Conservation (phyloP, 2,113 vertebrate species). For the Lucifuga dentata region DNA sequence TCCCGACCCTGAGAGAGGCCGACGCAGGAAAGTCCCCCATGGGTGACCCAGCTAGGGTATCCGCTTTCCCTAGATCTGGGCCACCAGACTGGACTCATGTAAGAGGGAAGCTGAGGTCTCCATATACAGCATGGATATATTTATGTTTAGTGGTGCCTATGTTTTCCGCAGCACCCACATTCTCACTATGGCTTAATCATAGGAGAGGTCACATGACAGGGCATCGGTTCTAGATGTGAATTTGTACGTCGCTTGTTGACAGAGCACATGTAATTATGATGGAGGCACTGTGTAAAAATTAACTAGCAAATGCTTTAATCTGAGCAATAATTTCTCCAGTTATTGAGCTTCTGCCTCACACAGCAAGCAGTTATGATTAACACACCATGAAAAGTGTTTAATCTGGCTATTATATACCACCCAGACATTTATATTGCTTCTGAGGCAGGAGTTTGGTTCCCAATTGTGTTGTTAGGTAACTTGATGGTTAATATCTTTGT, state of each 20-base stretch:
- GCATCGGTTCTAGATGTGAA: constrained; percentile 35
- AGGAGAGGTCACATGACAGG: constrained; percentile 40
- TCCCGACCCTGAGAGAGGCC: constrained; percentile 52
- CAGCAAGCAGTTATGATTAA: not conserved
- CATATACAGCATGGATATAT: constrained; percentile 67
- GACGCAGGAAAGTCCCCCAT: constrained; percentile 75
- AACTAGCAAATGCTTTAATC: too few species aligned
- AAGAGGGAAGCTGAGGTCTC: constrained; percentile 29
- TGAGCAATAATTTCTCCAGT: too few species aligned
- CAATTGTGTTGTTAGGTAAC: not conserved
- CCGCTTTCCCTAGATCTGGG: constrained; percentile 62
- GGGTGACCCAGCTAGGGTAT: constrained; percentile 67
- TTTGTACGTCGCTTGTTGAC: constrained; percentile 31
- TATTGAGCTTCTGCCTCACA: not conserved
- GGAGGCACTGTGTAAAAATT: not conserved
- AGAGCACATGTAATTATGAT: constrained; percentile 5
- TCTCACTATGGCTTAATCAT: constrained; percentile 47
- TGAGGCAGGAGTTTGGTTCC: not conserved
- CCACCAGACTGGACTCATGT: constrained; percentile 45
- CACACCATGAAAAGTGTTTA: not conserved
- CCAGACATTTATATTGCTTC: not conserved
- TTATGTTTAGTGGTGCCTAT: constrained; percentile 54
- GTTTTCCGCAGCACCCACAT: constrained; percentile 45
- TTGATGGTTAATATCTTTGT: too few species aligned
- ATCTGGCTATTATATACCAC: too few species aligned